Evolutionary conservation across 2,888 invertebrate genomes (phyloP), one percentile per base, ranked within the genome.

Genomic region (Pantelozetes paolii): DNA sequence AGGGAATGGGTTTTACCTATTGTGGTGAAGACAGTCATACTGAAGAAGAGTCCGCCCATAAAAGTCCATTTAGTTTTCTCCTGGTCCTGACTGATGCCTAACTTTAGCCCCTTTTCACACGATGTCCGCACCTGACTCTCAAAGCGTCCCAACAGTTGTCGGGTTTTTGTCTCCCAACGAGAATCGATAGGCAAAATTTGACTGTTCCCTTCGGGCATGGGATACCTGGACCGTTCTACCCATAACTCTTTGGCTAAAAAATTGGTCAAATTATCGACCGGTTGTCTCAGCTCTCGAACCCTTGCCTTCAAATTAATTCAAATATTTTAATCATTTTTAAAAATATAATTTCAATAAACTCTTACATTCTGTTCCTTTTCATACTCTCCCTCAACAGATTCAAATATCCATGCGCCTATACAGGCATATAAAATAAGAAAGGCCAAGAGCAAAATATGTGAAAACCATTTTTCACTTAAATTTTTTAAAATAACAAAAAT

Each of bases 21-120:
- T 67, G 92, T 93, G 72, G 93, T 91, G 80, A 93, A 86, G 79
- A 94, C 87, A 78, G 92, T 92, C 83, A 93, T 84, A 81, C 91
- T 90, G 84, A 90, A 94, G 76, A 92, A 87, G 78, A 93, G 88
- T 26, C 91, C 89, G 82, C 93, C 93, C 82, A 92, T 86, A 82
- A 93, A 93, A 80, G 89, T 91, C 92, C 93, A 94, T 59, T 74
- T 69, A 6, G 71, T 62, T 28, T 73, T 69, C 28, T 69, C 70
- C 13, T 6, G 26, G 57, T 72, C 72, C 9, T 70, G 26, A 23
- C 36, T 62, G 0, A 74, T 74, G 5, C 71, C 59, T n/a, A 64
- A 36, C 5, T 64, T n/a, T 20, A 64, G 9, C 15, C 64, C 64
- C 40, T 36, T 2, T 11, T 20, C 2, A n/a, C 64, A 64, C 6